Evolutionary conservation across 1,140 invertebrate genomes (phyloP).

Genomic region (Tenebrio molitor): DNA sequence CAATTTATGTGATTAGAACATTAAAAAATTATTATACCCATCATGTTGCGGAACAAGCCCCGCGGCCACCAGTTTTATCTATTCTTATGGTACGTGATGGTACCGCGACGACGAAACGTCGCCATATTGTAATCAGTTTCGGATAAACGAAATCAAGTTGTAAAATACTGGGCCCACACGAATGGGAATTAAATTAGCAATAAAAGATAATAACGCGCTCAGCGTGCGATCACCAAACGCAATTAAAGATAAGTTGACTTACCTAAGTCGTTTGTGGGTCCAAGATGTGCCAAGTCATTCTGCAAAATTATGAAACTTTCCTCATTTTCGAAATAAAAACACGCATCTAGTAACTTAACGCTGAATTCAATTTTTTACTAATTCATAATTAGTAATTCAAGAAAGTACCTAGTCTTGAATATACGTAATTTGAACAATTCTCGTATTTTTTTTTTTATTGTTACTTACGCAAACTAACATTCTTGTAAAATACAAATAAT

Average conservation of each 20-base stretch:
- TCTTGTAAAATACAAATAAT: too few relatives aligned
- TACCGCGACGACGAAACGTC: background rate
- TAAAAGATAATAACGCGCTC: constrained; percentile 9
- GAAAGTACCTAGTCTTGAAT: too few relatives aligned
- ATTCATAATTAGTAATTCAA: too few relatives aligned
- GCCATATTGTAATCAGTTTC: too few relatives aligned
- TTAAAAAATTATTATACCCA: constrained; percentile 12
- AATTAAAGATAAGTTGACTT: too few relatives aligned
- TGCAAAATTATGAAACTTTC: background rate
- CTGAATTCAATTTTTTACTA: too few relatives aligned
- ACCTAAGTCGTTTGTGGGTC: too few relatives aligned
- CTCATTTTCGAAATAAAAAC: background rate
- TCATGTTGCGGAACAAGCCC: constrained; percentile 15
- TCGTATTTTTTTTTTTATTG: too few relatives aligned
- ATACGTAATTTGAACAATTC: too few relatives aligned
- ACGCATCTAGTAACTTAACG: too few relatives aligned
- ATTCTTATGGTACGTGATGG: background rate
- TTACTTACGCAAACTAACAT: too few relatives aligned
- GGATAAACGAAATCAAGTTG: background rate
- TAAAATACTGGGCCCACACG: constrained; percentile 8
- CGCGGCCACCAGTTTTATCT: too few relatives aligned
- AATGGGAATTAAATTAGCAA: constrained; percentile 22
- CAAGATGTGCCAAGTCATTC: background rate
- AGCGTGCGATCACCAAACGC: background rate
- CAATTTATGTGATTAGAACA: constrained; percentile 15